Conservation (phyloP, 2,113 vertebrate species). For the Platysteira castanea region DNA sequence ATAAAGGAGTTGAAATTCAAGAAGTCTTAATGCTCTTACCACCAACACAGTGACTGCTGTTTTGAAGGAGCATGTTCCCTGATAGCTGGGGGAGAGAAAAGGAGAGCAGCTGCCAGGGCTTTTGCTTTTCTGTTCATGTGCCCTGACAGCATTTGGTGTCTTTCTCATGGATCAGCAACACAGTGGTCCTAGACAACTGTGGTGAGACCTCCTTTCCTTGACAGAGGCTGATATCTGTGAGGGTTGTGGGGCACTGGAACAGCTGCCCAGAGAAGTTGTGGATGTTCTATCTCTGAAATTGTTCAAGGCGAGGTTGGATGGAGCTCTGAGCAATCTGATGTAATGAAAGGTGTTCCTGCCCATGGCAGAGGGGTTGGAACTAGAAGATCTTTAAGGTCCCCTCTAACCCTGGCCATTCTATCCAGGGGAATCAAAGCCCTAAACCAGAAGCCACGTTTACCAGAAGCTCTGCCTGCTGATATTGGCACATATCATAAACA, state of each 20-base stretch:
- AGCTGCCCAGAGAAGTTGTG: background rate
- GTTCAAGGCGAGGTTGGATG: background rate
- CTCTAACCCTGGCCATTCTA: background rate
- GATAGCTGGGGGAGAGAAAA: background rate
- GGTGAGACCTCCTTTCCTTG: background rate
- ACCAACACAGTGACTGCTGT: fast-evolving
- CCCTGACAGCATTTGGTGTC: background rate
- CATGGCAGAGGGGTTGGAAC: background rate
- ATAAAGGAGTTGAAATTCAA: background rate
- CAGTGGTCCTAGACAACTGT: background rate
- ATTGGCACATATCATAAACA: fast-evolving
- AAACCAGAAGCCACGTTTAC: fast-evolving
- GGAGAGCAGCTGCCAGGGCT: background rate
- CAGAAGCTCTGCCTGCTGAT: background rate
- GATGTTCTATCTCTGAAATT: background rate
- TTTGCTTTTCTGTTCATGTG: background rate
- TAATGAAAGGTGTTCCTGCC: background rate
- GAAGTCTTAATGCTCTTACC: background rate
- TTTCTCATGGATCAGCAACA: background rate
- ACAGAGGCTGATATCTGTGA: background rate
- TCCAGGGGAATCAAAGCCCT: background rate
- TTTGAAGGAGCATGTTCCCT: fast-evolving
- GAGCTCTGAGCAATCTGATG: background rate
- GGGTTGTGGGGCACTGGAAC: background rate
- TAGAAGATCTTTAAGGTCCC: background rate